Percentiles rank a stretch among this genome's conserved stretches.
Conservation (phyloP, 2,113 vertebrate species). For the Cyphomyrus discorhynchus region DNA sequence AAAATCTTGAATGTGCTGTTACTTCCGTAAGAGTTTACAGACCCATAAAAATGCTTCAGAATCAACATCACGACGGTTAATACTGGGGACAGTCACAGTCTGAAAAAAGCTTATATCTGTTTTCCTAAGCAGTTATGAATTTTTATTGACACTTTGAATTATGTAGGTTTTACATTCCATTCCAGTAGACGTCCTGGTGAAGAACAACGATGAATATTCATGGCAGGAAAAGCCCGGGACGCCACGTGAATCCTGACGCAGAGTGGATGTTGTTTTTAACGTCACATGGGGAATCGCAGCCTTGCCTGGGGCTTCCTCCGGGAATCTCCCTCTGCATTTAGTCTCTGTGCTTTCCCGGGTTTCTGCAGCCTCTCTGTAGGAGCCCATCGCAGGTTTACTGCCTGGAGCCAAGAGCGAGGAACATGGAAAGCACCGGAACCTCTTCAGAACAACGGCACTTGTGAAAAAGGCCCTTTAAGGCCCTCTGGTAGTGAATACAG, state of each 20-base stretch:
- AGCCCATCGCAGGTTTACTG: neutral
- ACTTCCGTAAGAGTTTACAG: neutral
- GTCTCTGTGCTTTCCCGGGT: neutral
- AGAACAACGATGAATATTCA: slow-evolving; percentile 10
- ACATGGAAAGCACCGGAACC: neutral
- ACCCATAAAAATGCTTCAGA: neutral
- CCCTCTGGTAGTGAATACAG: neutral
- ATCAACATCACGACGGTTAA: neutral
- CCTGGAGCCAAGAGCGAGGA: neutral
- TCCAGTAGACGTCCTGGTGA: neutral
- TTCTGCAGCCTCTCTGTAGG: neutral
- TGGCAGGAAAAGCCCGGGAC: neutral
- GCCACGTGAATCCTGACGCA: neutral
- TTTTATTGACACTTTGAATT: slow-evolving; percentile 11
- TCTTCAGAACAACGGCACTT: neutral
- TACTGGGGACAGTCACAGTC: neutral
- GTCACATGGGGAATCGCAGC: neutral
- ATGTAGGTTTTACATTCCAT: slow-evolving; percentile 15
- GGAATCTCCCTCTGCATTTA: neutral
- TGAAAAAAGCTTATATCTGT: neutral
- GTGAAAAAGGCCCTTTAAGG: neutral
- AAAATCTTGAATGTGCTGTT: neutral
- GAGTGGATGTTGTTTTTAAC: neutral
- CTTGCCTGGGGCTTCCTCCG: neutral
- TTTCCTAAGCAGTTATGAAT: slow-evolving; percentile 14